These are phyloP conservation scores for Anser brachyrhynchus DNA, from an alignment of 2,113 vertebrate species.

Conservation along the genomic window DNA sequence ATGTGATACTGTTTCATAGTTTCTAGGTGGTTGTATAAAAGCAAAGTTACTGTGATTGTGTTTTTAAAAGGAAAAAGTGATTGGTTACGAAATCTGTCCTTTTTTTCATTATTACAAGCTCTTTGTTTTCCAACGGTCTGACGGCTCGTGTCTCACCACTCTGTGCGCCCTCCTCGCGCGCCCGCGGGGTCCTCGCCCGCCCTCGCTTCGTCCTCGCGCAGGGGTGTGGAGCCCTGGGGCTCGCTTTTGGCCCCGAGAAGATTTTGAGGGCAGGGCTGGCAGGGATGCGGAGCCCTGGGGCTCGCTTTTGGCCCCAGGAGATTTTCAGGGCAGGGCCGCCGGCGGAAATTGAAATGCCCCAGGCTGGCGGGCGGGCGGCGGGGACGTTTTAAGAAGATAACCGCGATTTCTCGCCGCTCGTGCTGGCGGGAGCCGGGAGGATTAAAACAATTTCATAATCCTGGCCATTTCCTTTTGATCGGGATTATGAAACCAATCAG, in stretches of 20 bases:
- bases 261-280: background rate
- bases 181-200: too few relatives aligned
- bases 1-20: conserved; percentile 91
- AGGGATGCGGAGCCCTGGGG: background rate
- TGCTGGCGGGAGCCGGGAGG: conserved; percentile 9
- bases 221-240: background rate
- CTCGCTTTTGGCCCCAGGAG: background rate
- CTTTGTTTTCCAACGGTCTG: conserved; percentile 80
- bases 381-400: conserved; percentile 9
- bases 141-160: conserved; percentile 72
- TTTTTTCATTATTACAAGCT: conserved; percentile 83
- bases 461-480: conserved; percentile 70
- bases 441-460: conserved; percentile 77
- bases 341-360: background rate
- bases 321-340: background rate
- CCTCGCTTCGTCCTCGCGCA: too few relatives aligned
- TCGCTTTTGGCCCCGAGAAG: background rate
- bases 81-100: conserved; percentile 80
- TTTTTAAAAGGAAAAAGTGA: conserved; percentile 89
- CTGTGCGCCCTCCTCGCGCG: background rate
- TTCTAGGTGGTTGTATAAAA: conserved; percentile 91
- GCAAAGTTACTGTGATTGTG: conserved; percentile 89
- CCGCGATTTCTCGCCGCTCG: conserved; percentile 19
- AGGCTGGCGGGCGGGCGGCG: background rate
- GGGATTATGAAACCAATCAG: conserved; percentile 79